Evolutionary conservation across 2,797 vertebrate species (phyloP), one percentile per base, ranked within the genome.

Genomic region (Sebastes umbrosus): DNA sequence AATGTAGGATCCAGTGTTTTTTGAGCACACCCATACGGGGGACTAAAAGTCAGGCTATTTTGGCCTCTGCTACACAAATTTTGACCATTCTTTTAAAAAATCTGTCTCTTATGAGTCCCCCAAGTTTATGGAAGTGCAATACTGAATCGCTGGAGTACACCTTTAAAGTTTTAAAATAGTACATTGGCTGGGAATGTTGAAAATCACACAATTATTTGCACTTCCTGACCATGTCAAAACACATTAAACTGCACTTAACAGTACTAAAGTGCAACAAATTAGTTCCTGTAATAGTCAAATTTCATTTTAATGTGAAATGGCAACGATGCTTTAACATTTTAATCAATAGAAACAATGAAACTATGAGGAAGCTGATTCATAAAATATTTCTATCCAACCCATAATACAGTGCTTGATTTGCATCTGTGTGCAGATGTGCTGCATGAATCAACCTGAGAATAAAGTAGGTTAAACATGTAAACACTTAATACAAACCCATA

Each of bases 381-480:
- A 20, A 20, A 12, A 34, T 20, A 64, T 29, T 27, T 34, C 11
- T 60, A 25, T 50, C 24, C 43, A 62, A 6, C 16, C 16, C n/a
- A 20, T 22, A 52, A 14, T 13, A 5, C 22, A 62, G 20, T 39
- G 39, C 52, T 27, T 36, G 5, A 34, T n/a, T 11, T 58, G 32
- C 5, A 31, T 24, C 22, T 46, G 22, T 59, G 54, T 12, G 11
- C 69, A 46, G 11, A 58, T 46, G 29, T 18, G 3, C n/a, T 24
- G 6, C 22, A 12, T 29, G 43, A 25, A 32, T 29, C 5, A 62
- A 24, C 64, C 9, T 77, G 57, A 66, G 32, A 20, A 24, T 24
- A 31, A 79, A 68, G 66, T 10, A 32, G 14, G 39, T 62, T 25
- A 46, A 74, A 66, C 39, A 64, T 34, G 34, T 76, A 34, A 73